Base-by-base conservation (phyloP, 30 jellyfish, hydroid and myxozoan species). In the Chrysaora quinquecirrha region DNA sequence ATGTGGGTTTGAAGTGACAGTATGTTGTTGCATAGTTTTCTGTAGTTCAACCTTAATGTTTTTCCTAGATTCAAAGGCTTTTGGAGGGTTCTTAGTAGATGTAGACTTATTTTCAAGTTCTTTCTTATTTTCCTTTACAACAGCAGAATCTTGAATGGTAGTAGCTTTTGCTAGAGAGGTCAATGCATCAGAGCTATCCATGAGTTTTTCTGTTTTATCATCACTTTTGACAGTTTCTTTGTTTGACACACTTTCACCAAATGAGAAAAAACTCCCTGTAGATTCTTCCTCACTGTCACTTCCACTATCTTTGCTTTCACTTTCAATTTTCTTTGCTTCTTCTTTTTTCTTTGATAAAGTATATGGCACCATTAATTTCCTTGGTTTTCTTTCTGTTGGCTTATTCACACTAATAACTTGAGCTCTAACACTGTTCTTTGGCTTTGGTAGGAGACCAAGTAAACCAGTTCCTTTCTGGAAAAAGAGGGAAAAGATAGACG, bases 211-310 rank as follows among this genome's bases (percentile, higher is more conserved):
- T 3, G 27, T 38, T 20, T 30, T 33, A 0, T 86, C 62, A 20
- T 23, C 60, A 48, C 0, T 7, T 0, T 3, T 18, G 12, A 48
- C 2, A 2, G 4, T 64, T 11, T 1, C 28, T 1, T 2, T 34
- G 18, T 34, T 24, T 1, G 43, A 0, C 18, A 21, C 27, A 11
- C 52, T 50, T 3, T 64, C 73, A 16, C 84, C 91, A 48, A 75
- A 73, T 43, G 95, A 64, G 90, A 75, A 75, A 50, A 83, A 82
- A 47, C 85, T 76, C 3, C 23, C 28, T 1, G 95, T 47, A 16
- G 73, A 70, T 23, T 87, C 89, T 22, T 77, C 97, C 64, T 76
- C 86, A 65, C 83, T 70, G 18, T 64, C 94, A 54, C 80, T 54
- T 21, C 75, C 95, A 19, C 84, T 78, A 20, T 65, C 94, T 43